Evolutionary conservation across 2,888 invertebrate species (phyloP).

Genomic region (Eupithecia subumbrata): DNA sequence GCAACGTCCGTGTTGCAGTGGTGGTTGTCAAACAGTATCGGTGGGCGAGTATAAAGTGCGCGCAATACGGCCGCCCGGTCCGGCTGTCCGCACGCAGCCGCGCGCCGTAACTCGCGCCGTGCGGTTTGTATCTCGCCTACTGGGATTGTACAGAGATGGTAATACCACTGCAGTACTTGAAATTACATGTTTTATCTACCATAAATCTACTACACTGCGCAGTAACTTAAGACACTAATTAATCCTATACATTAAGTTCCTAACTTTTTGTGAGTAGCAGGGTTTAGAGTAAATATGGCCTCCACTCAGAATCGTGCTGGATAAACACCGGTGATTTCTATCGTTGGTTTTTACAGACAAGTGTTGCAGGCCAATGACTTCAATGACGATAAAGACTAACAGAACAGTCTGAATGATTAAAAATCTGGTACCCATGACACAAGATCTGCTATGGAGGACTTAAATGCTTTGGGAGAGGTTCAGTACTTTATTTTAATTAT

Average conservation of each 20-base stretch:
- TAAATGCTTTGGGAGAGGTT: too few species aligned
- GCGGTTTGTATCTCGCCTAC: constrained; percentile 56
- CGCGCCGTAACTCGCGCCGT: constrained; percentile 66
- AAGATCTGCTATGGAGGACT: too few species aligned
- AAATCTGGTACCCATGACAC: too few species aligned
- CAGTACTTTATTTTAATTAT: too few species aligned
- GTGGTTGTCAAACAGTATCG: constrained; percentile 65
- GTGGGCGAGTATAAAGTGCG: constrained; percentile 64
- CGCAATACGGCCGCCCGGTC: constrained; percentile 63
- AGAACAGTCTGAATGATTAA: too few species aligned
- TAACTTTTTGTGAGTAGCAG: neutral
- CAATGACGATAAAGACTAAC: too few species aligned
- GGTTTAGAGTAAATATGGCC: too few species aligned
- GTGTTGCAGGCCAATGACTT: too few species aligned
- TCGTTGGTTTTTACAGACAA: neutral
- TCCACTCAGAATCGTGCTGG: neutral
- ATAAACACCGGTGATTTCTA: neutral
- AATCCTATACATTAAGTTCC: neutral
- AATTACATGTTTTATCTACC: neutral
- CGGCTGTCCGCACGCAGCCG: constrained; percentile 67
- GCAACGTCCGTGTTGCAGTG: constrained; percentile 30
- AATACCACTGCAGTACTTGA: constrained; percentile 29
- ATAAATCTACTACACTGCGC: neutral
- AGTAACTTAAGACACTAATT: neutral
- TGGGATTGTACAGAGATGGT: constrained; percentile 23